These are phyloP conservation scores for Diplodus sargus DNA, from an alignment of 2,797 vertebrate species.

Conservation along the genomic window DNA sequence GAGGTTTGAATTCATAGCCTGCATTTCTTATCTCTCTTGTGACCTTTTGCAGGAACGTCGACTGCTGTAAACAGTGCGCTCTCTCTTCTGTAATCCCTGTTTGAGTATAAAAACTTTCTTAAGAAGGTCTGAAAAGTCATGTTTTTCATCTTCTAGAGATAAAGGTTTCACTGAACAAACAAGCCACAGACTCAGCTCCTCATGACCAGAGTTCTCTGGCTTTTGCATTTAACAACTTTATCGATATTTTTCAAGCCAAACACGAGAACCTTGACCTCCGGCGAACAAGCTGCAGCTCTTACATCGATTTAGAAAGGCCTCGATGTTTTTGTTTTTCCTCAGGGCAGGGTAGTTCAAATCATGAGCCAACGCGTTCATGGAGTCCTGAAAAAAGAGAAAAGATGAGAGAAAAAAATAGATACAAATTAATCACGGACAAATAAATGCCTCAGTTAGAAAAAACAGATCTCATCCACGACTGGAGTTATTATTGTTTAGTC, in stretches of 20 bases:
- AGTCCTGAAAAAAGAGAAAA: conserved; percentile 89
- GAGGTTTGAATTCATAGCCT: not conserved
- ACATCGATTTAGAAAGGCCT: conserved; percentile 97
- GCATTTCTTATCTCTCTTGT: conserved; percentile 8
- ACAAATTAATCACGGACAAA: not conserved
- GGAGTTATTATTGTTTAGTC: not conserved
- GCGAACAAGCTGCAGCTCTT: conserved; percentile 74
- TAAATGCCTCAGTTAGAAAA: conserved; percentile 9
- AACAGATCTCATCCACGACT: not conserved
- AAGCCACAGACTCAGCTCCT: not conserved
- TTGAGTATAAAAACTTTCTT: not conserved
- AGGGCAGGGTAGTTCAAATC: conserved; percentile 96
- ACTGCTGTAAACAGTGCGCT: not conserved
- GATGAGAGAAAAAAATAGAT: not conserved
- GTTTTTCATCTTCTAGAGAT: conserved; percentile 5
- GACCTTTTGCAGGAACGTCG: conserved; percentile 11
- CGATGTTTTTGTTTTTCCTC: conserved; percentile 98
- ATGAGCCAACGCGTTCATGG: conserved; percentile 94
- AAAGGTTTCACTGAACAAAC: not conserved
- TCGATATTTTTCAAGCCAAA: not conserved
- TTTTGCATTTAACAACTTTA: not conserved
- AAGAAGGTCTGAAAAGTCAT: not conserved
- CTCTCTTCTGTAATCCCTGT: not conserved
- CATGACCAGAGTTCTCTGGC: not conserved
- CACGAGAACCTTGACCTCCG: not conserved